Conservation (phyloP, 2,888 invertebrate genomes). For the Cephus pygmeus region DNA sequence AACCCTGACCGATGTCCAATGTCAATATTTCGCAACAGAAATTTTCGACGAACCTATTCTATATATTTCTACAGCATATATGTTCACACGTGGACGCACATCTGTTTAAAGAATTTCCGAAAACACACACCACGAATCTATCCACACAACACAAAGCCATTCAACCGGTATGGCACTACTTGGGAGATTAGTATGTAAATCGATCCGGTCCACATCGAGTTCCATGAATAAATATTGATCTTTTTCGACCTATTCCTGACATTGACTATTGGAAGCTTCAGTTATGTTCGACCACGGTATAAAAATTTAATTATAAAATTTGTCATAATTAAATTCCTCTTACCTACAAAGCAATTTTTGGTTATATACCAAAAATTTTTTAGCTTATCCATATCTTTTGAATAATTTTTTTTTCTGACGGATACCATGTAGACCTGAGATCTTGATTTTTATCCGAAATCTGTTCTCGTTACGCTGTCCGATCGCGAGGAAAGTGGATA, state of each 20-base stretch:
- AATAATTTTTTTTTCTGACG: neutral
- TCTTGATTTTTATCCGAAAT: neutral
- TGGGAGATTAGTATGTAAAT: neutral
- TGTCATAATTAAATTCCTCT: neutral
- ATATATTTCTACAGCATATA: neutral
- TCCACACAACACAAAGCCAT: neutral
- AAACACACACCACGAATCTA: too few relatives aligned
- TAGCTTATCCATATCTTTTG: neutral
- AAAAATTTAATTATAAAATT: neutral
- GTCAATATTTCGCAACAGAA: slow-evolving; percentile 15
- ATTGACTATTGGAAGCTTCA: neutral
- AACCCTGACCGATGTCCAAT: slow-evolving; percentile 17
- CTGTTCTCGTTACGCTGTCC: neutral
- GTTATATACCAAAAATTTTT: neutral
- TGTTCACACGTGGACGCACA: neutral
- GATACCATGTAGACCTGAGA: neutral
- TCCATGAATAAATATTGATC: neutral
- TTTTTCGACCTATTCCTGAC: neutral
- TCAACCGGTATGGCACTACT: neutral
- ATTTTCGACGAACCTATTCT: neutral
- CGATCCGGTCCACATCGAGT: neutral
- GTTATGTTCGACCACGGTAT: neutral
- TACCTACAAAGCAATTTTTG: neutral
- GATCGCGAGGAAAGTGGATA: neutral
- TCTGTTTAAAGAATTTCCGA: slow-evolving; percentile 14